phyloP scores from a whole-genome alignment of 2,888 invertebrate genomes.

The Eudemis profundana region DNA sequence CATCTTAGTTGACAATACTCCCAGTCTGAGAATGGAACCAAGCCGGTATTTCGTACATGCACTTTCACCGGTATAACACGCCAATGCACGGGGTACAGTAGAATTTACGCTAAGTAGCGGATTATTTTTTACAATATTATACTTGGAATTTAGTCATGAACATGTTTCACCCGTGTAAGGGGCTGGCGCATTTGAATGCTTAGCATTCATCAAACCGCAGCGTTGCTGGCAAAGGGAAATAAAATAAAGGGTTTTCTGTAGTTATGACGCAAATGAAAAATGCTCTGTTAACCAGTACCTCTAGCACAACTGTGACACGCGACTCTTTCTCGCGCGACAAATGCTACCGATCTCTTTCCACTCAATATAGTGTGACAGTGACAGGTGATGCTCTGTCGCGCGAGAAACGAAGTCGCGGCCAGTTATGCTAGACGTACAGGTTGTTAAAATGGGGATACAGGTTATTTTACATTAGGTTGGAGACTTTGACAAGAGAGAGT shows the following conservation, averaged over 20 bases:
- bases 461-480: no score
- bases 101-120: constrained; percentile 57
- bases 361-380: no score
- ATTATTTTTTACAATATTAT: constrained; percentile 20
- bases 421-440: no score
- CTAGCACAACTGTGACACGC: no score
- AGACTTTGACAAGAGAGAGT: no score
- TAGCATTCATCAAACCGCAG: constrained; percentile 16
- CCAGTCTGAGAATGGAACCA: constrained; percentile 54
- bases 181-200: background rate
- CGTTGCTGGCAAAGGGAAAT: constrained; percentile 13
- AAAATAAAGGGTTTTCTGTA: constrained; percentile 21
- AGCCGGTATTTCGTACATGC: constrained; percentile 72
- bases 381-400: no score
- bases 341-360: no score
- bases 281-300: constrained; percentile 4
- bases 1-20: constrained; percentile 48
- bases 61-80: constrained; percentile 79
- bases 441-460: no score
- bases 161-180: background rate
- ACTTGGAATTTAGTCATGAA: constrained; percentile 16
- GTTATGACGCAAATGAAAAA: constrained; percentile 16
- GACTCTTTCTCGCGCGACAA: no score
- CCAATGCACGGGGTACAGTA: constrained; percentile 66
- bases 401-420: no score